Base-by-base conservation (phyloP, 2,113 vertebrate genomes). In the Anolis carolinensis region DNA sequence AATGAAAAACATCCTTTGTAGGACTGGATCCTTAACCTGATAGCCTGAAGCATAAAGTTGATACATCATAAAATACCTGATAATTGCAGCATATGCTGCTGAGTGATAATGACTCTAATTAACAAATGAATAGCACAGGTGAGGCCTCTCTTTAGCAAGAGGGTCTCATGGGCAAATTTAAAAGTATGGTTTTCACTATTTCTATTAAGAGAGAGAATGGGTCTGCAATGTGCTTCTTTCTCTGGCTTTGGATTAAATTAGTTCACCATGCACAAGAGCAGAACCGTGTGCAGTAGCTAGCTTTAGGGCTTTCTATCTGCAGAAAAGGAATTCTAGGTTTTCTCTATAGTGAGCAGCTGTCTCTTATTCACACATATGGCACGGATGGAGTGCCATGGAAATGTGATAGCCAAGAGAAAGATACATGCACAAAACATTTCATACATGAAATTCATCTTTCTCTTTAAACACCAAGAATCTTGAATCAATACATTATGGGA, bases 401-500 rank as follows among this genome's bases (percentile, higher is more conserved):
- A 87, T n/a, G 72, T 81, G 77, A 82, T 75, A 78, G 68, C 80
- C 50, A 73, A 74, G 76, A 74, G 44, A 65, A 79, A 79, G 76
- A 68, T 82, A 80, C 48, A 82, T 81, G 71, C 32, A 32, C 83
- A 71, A 70, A 70, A 84, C 62, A 63, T 84, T 39, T 79, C 80
- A 74, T 50, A 87, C 32, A 13, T 82, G 67, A 84, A 87, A 82
- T 85, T 78, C 68, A 79, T 83, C 25, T 65, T 77, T 81, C 39
- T 76, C 11, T 71, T 84, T 87, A 71, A 87, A 89, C 71, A 86
- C 55, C 71, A 81, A 86, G 79, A 86, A 81, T 14, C 59, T 65
- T 86, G 85, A 81, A 81, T 74, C 85, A 81, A 81, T 81, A 75
- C 23, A 86, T 75, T 81, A 81, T 81, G 85, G 85, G 71, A 86